A percentile compares a stretch with the other conserved stretches of the same genome.
These are phyloP conservation scores for Astyanax mexicanus DNA, from an alignment of 2,797 vertebrate species.

Conservation along the genomic window DNA sequence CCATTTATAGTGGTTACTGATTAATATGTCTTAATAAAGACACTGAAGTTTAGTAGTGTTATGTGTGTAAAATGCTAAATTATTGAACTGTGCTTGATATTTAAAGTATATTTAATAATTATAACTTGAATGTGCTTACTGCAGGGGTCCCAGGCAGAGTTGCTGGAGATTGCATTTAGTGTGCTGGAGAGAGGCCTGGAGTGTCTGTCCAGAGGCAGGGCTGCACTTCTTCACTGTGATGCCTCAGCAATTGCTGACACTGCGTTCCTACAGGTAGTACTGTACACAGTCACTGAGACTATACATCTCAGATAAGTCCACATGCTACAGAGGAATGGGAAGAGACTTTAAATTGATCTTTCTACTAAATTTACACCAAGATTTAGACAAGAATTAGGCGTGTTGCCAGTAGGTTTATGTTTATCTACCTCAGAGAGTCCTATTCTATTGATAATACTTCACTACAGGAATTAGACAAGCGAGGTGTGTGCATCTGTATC, in stretches of 20 bases:
- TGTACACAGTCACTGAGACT: background rate
- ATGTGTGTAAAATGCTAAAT: background rate
- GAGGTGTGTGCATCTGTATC: too few relatives aligned
- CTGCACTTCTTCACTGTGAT: constrained; percentile 65
- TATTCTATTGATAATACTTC: too few relatives aligned
- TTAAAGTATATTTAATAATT: constrained; percentile 43
- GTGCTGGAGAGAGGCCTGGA: constrained; percentile 78
- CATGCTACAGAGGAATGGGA: too few relatives aligned
- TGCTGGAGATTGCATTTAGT: constrained; percentile 79
- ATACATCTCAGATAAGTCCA: background rate
- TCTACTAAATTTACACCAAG: background rate
- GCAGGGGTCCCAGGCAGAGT: constrained; percentile 55
- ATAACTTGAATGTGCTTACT: constrained; percentile 18
- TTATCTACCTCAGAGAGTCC: too few relatives aligned
- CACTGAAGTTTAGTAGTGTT: background rate
- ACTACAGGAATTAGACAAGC: too few relatives aligned
- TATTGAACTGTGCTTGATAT: background rate
- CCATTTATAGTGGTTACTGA: background rate
- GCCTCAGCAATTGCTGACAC: constrained; percentile 77
- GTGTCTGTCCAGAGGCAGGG: constrained; percentile 70
- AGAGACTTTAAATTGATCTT: too few relatives aligned
- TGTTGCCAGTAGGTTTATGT: too few relatives aligned
- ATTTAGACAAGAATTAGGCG: too few relatives aligned
- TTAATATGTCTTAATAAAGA: background rate
- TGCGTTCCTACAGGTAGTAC: constrained; percentile 81